Base-by-base conservation (phyloP, 2,113 vertebrate species). In the Myotis brandtii region DNA sequence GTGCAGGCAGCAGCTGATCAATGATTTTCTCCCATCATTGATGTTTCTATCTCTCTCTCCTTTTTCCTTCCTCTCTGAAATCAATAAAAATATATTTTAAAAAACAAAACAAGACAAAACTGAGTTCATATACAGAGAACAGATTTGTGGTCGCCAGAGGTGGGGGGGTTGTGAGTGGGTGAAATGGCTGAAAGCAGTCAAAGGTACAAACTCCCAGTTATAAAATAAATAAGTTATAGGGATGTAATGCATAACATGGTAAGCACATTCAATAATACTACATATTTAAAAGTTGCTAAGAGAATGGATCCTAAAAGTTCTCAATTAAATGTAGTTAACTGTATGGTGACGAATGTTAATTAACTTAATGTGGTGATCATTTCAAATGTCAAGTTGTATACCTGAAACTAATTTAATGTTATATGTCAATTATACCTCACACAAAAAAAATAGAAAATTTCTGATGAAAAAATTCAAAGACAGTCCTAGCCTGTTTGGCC, bases 261-360 rank as follows among this genome's bases (percentile, higher is more conserved):
- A 64, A 67, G 11, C 67, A 34, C 1, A 34, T 12, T 64, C 59
- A 83, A 84, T 59, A 80, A 81, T 59, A 40, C 34, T 62, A 37
- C 9, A 81, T 30, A 59, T 25, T 67, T 84, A 32, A 48, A 84
- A 84, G 43, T 84, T 84, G 82, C 30, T 50, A 62, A 76, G 30
- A 81, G 62, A 23, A 37, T 67, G n/a, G 13, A 90, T 46, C 76
- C 77, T 90, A 80, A 90, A 90, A 69, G 34, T 81, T 81, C 75
- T 69, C 64, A 43, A 46, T 50, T 69, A 70, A 90, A 43, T n/a
- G 52, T 25, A 62, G 54, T 37, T 23, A 80, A 79, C 10, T 32
- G 11, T 34, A 79, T 32, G 46, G 46, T 32, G 48, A 66, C 27
- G 5, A 17, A 34, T 76, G 54, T 23, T 32, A 80, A 88, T 13